phyloP scores from a whole-genome alignment of 2,888 invertebrate species.

The Rhagium mordax region DNA sequence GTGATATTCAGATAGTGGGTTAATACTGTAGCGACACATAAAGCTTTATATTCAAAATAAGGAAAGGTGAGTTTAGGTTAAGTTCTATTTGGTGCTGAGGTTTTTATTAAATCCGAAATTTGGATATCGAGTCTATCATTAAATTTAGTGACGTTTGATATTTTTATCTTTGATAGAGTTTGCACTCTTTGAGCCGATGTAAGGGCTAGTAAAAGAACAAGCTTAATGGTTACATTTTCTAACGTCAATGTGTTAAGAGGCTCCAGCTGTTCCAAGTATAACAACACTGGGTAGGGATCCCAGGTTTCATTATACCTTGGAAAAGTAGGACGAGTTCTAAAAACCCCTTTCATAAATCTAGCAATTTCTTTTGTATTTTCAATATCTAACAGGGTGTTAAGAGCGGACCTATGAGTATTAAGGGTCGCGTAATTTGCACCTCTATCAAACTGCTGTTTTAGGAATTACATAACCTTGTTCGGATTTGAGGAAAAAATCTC shows the following conservation, averaged over 20 bases:
- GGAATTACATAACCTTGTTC: not conserved
- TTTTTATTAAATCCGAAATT: conserved; percentile 47
- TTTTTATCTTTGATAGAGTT: conserved; percentile 49
- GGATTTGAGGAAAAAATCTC: not conserved
- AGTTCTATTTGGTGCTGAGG: not conserved
- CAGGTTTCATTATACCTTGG: not conserved
- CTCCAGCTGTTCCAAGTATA: not conserved
- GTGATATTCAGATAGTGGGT: not conserved
- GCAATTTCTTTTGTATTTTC: not conserved
- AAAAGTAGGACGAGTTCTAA: not conserved
- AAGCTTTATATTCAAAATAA: conserved; percentile 33
- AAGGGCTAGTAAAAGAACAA: conserved; percentile 48
- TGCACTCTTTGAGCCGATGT: conserved; percentile 48
- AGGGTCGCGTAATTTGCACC: not conserved
- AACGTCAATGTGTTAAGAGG: conserved; percentile 2
- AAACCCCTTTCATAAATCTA: not conserved
- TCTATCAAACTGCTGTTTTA: not conserved
- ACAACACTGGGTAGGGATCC: not conserved
- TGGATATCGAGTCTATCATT: conserved; percentile 36
- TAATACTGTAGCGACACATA: conserved; percentile 27
- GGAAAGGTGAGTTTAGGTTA: conserved; percentile 24
- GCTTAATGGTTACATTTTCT: conserved; percentile 41
- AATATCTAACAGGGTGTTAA: not conserved
- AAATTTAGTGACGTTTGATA: conserved; percentile 20
- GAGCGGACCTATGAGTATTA: not conserved